Evolutionary conservation across 2,888 invertebrate genomes (phyloP), one percentile per base, ranked within the genome.

Genomic region (Timandra comae): DNA sequence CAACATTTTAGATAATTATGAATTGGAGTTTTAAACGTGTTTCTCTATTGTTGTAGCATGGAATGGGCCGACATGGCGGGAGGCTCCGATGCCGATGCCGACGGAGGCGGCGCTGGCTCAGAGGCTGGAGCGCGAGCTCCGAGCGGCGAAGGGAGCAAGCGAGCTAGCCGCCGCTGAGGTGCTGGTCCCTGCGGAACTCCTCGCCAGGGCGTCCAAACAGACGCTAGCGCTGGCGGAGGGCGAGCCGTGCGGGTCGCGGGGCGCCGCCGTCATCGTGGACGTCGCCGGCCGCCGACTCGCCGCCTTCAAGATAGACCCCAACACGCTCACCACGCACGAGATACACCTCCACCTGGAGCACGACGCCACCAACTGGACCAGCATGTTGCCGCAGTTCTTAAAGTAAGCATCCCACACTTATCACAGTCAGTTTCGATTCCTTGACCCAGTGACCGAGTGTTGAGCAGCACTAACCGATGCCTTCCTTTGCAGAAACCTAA

Each of bases 301-400:
- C 35, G 92, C 92, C 60, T 89, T 96, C 75, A 93, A 94, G 76
- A 91, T 94, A 63, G 96, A 96, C 81, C 93, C 93, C 31, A 90
- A 90, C 66, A 94, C 95, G 16, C 93, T 96, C 30, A 93, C 96
- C 42, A 97, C 96, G 43, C 97, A 96, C 75, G 96, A 97, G 80
- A 88, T 97, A 57, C 93, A 93, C 79, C 87, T 97, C 49, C 96
- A 94, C 30, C 88, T 97, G 52, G 93, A 93, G 73, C 95, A 95
- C 71, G 94, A 95, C 65, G 90, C 91, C 41, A 91, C 93, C 57
- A 92, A 93, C 66, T 96, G 96, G 96, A 93, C 93, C 54, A 91
- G 92, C 57, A 88, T 93, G 68, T 87, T 96, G 79, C 94, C 95
- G 75, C 95, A 95, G 78, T 93, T 96, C 80, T 88, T 96, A 79